Base-by-base conservation (phyloP, 2,888 invertebrate genomes). In the Chaitophorus viminalis region DNA sequence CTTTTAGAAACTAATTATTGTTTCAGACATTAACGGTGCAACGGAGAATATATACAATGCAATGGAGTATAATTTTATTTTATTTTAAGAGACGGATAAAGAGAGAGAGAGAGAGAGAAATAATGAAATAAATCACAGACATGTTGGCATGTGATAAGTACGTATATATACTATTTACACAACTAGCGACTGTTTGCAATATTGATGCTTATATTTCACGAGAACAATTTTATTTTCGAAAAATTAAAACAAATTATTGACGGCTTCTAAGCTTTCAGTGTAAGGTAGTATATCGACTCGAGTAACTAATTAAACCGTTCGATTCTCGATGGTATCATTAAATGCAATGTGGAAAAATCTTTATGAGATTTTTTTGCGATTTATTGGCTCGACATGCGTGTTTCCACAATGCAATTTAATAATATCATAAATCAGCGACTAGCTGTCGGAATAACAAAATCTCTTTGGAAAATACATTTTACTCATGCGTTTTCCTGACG, bases 171-270 rank as follows among this genome's bases (percentile, higher is more conserved):
- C 46, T 11, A 14, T 14, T 46, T 46, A 46, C 46, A 14, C 60
- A 25, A 60, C 60, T 21, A 60, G 60, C 25, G 60, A 6, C 21
- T 25, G 60, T 25, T 18, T 25, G 4, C 60, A 60, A 18, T 39
- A 76, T 76, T 39, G 46, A 29, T 46, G 76, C n/a, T 18, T 76
- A 76, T 17, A 46, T 29, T 6, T n/a, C 18, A n/a, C 8, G 18
- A 29, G 76, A 5, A 29, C 39, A 17, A 21, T 76, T 76, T 46
- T 39, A 76, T 21, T 17, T 76, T 76, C n/a, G 46, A 76, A 76
- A 46, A 76, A 76, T 76, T 39, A 76, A 76, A 76, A 46, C 18
- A 46, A 46, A 76, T 76, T 29, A 29, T 76, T 46, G 46, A 0
- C 18, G 6, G 29, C 46, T 76, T 76, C 76, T 76, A 46, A 46